These are phyloP conservation scores for Troglohyphantes excavatus DNA, from an alignment of 2,888 invertebrate species.

Conservation along the genomic window DNA sequence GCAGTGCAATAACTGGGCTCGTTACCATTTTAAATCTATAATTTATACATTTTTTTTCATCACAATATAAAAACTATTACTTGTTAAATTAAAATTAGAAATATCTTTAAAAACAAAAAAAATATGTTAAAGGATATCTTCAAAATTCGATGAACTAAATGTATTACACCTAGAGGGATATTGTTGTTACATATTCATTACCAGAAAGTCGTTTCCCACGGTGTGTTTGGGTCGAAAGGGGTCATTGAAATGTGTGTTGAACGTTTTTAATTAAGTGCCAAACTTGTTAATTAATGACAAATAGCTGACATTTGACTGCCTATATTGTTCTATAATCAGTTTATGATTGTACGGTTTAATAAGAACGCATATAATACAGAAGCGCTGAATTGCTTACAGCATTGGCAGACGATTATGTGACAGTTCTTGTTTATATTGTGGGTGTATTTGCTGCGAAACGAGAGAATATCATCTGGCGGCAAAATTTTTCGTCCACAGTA, in stretches of 20 bases:
- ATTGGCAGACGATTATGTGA: not conserved
- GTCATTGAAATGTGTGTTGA: slow-evolving; percentile 34
- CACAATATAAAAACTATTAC: not conserved
- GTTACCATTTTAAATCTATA: not conserved
- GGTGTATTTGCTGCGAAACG: not conserved
- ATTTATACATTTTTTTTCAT: too few relatives aligned
- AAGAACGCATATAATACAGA: not conserved
- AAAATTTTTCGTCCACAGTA: not conserved
- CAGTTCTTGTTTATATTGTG: slow-evolving; percentile 17
- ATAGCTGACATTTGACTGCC: not conserved
- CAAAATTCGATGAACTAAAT: too few relatives aligned
- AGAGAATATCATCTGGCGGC: not conserved
- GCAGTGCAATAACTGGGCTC: not conserved
- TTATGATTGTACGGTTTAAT: too few relatives aligned
- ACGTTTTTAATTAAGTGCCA: not conserved
- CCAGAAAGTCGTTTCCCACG: not conserved
- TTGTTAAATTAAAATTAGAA: too few relatives aligned
- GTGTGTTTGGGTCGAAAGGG: slow-evolving; percentile 36
- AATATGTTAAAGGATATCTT: too few relatives aligned
- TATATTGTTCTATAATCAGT: too few relatives aligned
- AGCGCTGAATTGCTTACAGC: not conserved
- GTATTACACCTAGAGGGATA: not conserved
- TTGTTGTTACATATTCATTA: not conserved
- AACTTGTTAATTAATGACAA: not conserved
- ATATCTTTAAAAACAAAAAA: too few relatives aligned